Conservation (phyloP, 2,888 invertebrate genomes). For the Alcis repandata region DNA sequence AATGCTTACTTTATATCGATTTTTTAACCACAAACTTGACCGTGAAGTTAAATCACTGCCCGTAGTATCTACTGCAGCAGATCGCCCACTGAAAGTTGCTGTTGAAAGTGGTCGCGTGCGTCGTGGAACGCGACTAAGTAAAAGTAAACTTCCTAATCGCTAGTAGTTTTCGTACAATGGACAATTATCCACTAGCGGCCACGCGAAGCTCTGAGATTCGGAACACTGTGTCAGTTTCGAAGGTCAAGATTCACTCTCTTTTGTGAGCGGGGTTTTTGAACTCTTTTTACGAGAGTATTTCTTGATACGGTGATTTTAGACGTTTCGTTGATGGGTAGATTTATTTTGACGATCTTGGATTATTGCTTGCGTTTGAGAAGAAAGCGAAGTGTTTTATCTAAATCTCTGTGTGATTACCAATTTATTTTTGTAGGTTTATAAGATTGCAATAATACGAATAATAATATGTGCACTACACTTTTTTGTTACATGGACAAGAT, state of each 20-base stretch:
- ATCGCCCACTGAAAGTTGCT: slow-evolving; percentile 66
- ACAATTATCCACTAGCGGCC: slow-evolving; percentile 58
- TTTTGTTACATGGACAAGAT: no score
- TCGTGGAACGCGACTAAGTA: slow-evolving; percentile 71
- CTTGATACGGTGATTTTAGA: slow-evolving; percentile 6
- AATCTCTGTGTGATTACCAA: no score
- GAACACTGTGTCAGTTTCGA: slow-evolving; percentile 67
- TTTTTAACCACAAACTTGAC: no score
- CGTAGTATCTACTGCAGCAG: slow-evolving; percentile 14
- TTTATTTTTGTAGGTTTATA: no score
- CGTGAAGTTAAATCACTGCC: slow-evolving; percentile 26
- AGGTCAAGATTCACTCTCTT: slow-evolving; percentile 62
- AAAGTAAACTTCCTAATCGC: slow-evolving; percentile 83
- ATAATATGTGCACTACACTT: no score
- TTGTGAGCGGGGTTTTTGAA: slow-evolving; percentile 22
- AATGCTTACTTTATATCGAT: no score
- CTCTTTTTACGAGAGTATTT: slow-evolving; percentile 21
- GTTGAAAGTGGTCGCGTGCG: slow-evolving; percentile 81
- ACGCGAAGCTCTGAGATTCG: slow-evolving; percentile 59
- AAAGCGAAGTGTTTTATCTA: background rate
- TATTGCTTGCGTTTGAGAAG: background rate
- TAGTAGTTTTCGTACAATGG: slow-evolving; percentile 53
- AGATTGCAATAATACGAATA: no score
- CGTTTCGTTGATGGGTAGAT: slow-evolving; percentile 4
- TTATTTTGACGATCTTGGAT: slow-evolving; percentile 16